Evolutionary conservation across 2,113 vertebrate species (phyloP), one percentile per base, ranked within the genome.

Genomic region (Epinephelus fuscoguttatus): DNA sequence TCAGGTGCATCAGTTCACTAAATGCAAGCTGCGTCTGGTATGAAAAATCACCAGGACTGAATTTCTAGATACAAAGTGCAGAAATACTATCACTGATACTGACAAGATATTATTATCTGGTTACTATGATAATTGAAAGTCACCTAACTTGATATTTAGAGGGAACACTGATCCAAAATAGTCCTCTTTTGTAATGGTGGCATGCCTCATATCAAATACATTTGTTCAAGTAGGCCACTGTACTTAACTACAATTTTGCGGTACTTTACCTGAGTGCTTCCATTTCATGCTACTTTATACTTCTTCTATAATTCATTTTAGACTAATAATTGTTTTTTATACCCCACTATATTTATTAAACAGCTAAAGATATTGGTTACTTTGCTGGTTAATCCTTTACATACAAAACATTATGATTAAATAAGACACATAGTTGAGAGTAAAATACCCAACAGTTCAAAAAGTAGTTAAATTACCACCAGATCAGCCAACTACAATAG

Each of bases 1-100:
- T 94, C 91, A 93, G 92, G 93, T 93, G 91, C 87, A 91, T 91
- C 89, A 90, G 70, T 91, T 92, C 88, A 84, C 88, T 86, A 85
- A 91, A 88, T 85, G 85, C 84, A 89, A 92, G 87, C 92, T 93
- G 86, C 59, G 50, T 70, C 49, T 77, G 73, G 56, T 81, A 52
- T 68, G 79, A 74, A 71, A 56, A 80, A 70, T 70, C 60, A 79
- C 18, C 37, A 63, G 71, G 50, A 80, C 56, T 80, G 52, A 17
- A 59, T 75, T 67, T 78, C 66, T 81, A 56, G 56, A 72, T 67
- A 75, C 0, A 80, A 68, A 75, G 42, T 62, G 14, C 21, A 53
- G 66, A 87, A 88, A 76, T 3, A 59, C 45, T 25, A 60, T 62
- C 23, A 57, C 42, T 57, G 77, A 33, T 70, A 81, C 21, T 71